phyloP scores from a whole-genome alignment of 2,113 vertebrate genomes.

The Alosa alosa region DNA sequence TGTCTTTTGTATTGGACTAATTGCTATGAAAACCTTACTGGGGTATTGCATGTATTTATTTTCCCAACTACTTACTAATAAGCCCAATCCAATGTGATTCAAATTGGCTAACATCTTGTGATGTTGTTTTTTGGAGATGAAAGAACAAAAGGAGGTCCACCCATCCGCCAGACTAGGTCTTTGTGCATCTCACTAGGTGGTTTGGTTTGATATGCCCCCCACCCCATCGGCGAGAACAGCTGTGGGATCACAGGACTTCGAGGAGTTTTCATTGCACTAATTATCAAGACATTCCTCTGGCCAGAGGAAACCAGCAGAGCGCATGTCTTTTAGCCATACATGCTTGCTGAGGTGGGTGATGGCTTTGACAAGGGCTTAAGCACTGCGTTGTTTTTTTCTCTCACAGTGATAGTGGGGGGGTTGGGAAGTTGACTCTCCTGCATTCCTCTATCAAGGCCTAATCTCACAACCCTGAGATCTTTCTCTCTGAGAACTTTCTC shows the following conservation, averaged over 20 bases:
- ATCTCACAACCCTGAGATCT: conserved; percentile 32
- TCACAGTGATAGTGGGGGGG: conserved; percentile 26
- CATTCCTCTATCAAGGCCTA: conserved; percentile 39
- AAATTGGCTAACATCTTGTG: neutral
- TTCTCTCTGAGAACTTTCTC: neutral
- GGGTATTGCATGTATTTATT: neutral
- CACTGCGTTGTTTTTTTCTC: conserved; percentile 44
- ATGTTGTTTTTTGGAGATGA: neutral
- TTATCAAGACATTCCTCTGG: conserved; percentile 47
- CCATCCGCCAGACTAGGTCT: conserved; percentile 43
- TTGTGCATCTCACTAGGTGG: conserved; percentile 23
- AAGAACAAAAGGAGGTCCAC: neutral
- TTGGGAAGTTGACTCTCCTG: conserved; percentile 42
- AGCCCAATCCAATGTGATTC: neutral
- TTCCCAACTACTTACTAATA: neutral
- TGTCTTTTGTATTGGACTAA: neutral
- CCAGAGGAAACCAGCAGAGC: conserved; percentile 52
- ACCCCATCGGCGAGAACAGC: conserved; percentile 38
- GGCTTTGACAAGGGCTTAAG: conserved; percentile 62
- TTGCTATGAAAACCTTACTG: neutral
- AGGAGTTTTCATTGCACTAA: conserved; percentile 45
- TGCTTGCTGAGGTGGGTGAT: conserved; percentile 57
- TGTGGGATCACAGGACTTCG: conserved; percentile 49
- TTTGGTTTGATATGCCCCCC: conserved; percentile 31
- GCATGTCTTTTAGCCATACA: conserved; percentile 59